Evolutionary conservation across 2,113 vertebrate genomes (phyloP).

Genomic region (Tyrannus savana): DNA sequence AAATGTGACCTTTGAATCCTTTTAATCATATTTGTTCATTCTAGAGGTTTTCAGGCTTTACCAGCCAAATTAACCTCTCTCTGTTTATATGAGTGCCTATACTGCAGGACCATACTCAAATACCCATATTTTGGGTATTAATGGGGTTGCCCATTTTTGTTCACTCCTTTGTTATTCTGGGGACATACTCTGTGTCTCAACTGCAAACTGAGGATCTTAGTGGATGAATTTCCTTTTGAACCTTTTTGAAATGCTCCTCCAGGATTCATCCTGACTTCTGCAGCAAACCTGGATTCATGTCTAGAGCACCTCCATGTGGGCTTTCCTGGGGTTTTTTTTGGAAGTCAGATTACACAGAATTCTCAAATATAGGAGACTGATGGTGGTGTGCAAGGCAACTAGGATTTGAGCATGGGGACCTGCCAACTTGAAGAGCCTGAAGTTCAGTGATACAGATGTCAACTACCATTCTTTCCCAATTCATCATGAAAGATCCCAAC

Average conservation of each 20-base stretch:
- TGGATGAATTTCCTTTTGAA: background rate
- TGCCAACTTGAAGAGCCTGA: background rate
- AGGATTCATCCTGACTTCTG: background rate
- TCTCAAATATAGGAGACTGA: background rate
- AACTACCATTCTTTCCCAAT: background rate
- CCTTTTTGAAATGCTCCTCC: background rate
- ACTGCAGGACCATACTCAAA: background rate
- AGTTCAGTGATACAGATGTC: background rate
- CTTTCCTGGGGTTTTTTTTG: background rate
- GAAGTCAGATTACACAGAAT: background rate
- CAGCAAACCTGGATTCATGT: background rate
- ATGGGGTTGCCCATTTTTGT: background rate
- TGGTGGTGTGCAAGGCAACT: rapidly evolving
- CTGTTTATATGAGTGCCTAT: background rate
- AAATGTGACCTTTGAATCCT: background rate
- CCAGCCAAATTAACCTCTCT: background rate
- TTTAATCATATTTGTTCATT: background rate
- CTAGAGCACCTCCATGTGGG: background rate
- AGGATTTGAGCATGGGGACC: background rate
- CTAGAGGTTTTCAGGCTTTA: background rate
- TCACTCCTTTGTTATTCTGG: background rate
- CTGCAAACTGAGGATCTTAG: background rate
- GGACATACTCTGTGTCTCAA: background rate
- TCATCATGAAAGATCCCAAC: background rate
- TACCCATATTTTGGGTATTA: background rate